Conservation (phyloP, 2,888 invertebrate species). For the Leptinotarsa rubiginosa region DNA sequence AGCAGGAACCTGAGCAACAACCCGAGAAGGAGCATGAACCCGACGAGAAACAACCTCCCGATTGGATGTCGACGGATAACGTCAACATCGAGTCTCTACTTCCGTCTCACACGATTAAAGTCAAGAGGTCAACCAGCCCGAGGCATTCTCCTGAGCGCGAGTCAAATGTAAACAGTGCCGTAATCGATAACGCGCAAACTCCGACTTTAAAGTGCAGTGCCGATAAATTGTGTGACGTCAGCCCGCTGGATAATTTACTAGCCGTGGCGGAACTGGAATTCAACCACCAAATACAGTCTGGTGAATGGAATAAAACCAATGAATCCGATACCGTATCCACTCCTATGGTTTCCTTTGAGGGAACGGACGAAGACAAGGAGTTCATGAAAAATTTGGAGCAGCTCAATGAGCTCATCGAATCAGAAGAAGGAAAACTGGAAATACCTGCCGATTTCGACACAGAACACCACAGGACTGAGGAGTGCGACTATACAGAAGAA, state of each 20-base stretch:
- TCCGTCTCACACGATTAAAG: conserved; percentile 73
- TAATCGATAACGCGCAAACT: conserved; percentile 58
- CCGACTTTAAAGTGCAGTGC: conserved; percentile 64
- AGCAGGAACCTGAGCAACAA: conserved; percentile 39
- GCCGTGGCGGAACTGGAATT: conserved; percentile 76
- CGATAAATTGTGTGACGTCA: conserved; percentile 64
- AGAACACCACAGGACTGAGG: conserved; percentile 56
- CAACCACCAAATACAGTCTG: conserved; percentile 69
- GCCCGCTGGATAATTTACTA: conserved; percentile 73
- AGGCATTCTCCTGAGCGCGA: conserved; percentile 48
- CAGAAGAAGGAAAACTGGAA: conserved; percentile 47
- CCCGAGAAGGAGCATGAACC: conserved; percentile 28
- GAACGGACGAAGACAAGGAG: conserved; percentile 49
- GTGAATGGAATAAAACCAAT: conserved; percentile 58
- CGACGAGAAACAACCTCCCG: conserved; percentile 25
- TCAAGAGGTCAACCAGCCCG: conserved; percentile 60
- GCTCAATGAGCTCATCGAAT: conserved; percentile 59
- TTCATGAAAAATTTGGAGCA: conserved; percentile 59
- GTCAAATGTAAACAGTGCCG: conserved; percentile 62
- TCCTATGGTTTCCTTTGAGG: conserved; percentile 38
- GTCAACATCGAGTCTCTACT: conserved; percentile 73
- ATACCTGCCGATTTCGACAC: conserved; percentile 42
- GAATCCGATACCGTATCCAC: conserved; percentile 27
- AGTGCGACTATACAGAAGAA: conserved; percentile 65
- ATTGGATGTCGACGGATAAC: conserved; percentile 62